Conservation (phyloP, 2,797 vertebrate genomes). For the Squalus acanthias region DNA sequence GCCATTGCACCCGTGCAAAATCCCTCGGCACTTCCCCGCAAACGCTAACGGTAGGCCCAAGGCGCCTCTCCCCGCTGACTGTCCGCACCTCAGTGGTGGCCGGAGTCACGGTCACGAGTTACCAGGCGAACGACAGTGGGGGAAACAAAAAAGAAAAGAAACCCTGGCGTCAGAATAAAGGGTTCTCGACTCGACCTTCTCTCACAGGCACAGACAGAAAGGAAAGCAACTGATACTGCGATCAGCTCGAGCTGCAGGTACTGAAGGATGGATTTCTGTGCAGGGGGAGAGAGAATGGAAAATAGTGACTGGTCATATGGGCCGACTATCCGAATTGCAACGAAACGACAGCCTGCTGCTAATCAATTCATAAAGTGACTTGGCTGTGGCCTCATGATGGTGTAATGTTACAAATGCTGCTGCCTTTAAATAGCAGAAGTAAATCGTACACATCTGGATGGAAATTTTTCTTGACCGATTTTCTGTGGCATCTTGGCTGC, state of each 20-base stretch:
- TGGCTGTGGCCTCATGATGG: neutral
- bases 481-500: neutral
- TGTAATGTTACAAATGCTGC: neutral
- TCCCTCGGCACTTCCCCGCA: neutral
- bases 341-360: neutral
- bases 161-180: neutral
- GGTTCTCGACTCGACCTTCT: neutral
- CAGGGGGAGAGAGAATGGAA: neutral
- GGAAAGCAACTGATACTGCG: neutral
- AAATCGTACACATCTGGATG: neutral
- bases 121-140: neutral
- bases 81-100: neutral
- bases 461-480: neutral
- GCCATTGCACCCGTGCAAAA: neutral
- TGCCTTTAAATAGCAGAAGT: neutral
- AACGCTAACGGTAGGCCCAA: neutral
- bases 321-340: neutral
- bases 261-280: constrained; percentile 15
- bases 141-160: neutral
- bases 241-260: neutral
- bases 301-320: neutral
- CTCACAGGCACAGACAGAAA: neutral
- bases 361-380: neutral
- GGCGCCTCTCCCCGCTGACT: neutral
- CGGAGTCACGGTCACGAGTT: neutral